Conservation (phyloP, 2,113 vertebrate genomes). For the Gadus macrocephalus region DNA sequence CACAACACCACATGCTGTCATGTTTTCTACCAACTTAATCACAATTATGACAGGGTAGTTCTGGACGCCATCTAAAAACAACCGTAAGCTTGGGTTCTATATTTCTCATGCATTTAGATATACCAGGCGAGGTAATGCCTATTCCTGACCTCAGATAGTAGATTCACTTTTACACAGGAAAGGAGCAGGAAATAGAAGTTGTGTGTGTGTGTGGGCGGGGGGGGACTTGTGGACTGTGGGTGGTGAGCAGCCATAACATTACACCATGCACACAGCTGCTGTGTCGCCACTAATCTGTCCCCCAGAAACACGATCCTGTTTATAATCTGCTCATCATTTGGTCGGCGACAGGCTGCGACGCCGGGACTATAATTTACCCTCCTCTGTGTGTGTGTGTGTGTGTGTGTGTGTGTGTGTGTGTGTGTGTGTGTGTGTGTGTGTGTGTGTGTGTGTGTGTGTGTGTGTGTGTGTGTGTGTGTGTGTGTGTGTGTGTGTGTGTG, state of each 20-base stretch:
- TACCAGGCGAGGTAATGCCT: too few species aligned
- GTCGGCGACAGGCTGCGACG: constrained; percentile 57
- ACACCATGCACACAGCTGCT: constrained; percentile 53
- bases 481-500: constrained; percentile 40
- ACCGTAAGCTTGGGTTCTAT: background rate
- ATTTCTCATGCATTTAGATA: too few species aligned
- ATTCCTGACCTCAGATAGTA: too few species aligned
- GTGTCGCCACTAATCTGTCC: constrained; percentile 63
- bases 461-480: constrained; percentile 25
- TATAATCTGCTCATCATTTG: constrained; percentile 59
- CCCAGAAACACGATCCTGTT: constrained; percentile 57
- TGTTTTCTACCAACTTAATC: too few species aligned
- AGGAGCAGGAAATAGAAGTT: background rate
- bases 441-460: constrained; percentile 13
- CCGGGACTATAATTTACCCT: constrained; percentile 64
- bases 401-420: constrained; percentile 25
- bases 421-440: constrained; percentile 13
- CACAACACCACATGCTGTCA: too few species aligned
- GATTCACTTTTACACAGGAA: too few species aligned
- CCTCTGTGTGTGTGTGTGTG: constrained; percentile 7
- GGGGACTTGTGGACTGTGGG: constrained; percentile 3
- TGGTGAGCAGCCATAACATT: constrained; percentile 57
- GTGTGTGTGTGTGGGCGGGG: constrained; percentile 10
- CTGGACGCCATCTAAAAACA: too few species aligned
- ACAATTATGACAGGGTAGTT: too few species aligned